Evolutionary conservation across 2,113 vertebrate genomes (phyloP), one percentile per base, ranked within the genome.

Genomic region (Triplophysa tibetana): DNA sequence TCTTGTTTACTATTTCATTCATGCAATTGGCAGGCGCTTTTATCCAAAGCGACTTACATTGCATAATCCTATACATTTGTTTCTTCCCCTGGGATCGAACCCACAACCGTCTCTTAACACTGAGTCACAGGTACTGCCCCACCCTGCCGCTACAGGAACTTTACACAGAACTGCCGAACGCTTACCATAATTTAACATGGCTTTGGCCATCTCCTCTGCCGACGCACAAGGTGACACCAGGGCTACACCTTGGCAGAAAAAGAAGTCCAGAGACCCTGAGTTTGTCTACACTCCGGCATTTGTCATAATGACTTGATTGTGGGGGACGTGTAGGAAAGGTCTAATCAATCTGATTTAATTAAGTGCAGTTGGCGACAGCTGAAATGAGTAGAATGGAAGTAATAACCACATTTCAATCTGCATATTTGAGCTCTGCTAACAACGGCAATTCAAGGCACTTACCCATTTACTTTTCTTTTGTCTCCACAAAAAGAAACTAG

Each of bases 291-390:
- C 90, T 89, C 86, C 89, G 91, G 89, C 91, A 93, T 93, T 93
- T 91, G 87, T 93, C 91, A 93, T 93, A 93, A 93, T 93, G 92
- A 93, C 90, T 91, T 90, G 92, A 90, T 91, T 92, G 91, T 92
- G 88, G 90, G 89, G 88, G 90, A 92, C 90, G 91, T 89, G 89
- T 89, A 87, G 89, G 89, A 93, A 92, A 92, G 91, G 92, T 93
- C 92, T 93, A 94, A 93, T 93, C 93, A 93, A 92, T 92, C 91
- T 90, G 92, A 94, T 93, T 93, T 93, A 93, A 93, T 94, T 94
- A 93, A 93, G 90, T 92, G 91, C 92, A 94, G 91, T 92, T 91
- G 93, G 89, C 50, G 54, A 93, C 91, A 92, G 91, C 90, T 92
- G 91, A 93, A 93, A 92, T 92, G 91, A 88, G 90, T 91, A 92